These are phyloP conservation scores for Geodia barretti DNA, from an alignment of 37 sponge, comb jelly and placozoan species.

Conservation along the genomic window DNA sequence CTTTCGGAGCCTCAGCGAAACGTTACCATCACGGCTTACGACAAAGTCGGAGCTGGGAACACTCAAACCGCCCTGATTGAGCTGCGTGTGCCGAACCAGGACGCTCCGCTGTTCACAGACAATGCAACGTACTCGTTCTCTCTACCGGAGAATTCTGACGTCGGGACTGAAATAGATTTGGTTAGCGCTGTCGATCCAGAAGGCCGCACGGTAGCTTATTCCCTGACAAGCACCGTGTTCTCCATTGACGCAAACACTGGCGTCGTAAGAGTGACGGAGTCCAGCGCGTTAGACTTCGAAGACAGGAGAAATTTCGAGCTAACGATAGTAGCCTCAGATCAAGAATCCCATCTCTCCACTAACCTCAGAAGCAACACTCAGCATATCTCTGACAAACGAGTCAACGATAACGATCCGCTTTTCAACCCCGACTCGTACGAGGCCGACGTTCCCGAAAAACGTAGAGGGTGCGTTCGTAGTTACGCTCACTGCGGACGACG, in stretches of 20 bases:
- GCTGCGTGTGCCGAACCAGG: constrained; percentile 1
- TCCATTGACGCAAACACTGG: constrained; percentile 33
- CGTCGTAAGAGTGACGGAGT: constrained; percentile 19
- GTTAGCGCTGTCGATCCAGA: constrained; percentile 53
- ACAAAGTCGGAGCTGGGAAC: not conserved
- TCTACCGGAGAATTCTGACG: constrained; percentile 16
- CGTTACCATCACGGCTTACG: constrained; percentile 36
- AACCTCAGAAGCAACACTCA: constrained; percentile 36
- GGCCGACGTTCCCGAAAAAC: constrained; percentile 19
- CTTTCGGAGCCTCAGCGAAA: constrained; percentile 22
- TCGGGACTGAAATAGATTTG: constrained; percentile 6
- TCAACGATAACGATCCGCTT: constrained; percentile 17
- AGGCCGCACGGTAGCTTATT: constrained; percentile 23
- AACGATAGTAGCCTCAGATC: constrained; percentile 38
- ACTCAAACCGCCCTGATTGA: constrained; percentile 19
- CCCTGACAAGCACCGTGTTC: constrained; percentile 30
- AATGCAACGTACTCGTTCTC: not conserved
- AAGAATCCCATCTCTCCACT: not conserved
- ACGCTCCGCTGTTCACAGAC: constrained; percentile 19
- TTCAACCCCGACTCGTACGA: constrained; percentile 31
- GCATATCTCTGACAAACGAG: constrained; percentile 27
- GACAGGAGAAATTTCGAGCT: constrained; percentile 3
- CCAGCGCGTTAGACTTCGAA: constrained; percentile 23
- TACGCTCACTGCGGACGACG: constrained; percentile 25
- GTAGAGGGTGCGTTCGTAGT: constrained; percentile 30